Percentiles rank a stretch among this genome's conserved stretches.
These are phyloP conservation scores for Amphiprion percula DNA, from an alignment of 2,113 vertebrate genomes.

Conservation along the genomic window DNA sequence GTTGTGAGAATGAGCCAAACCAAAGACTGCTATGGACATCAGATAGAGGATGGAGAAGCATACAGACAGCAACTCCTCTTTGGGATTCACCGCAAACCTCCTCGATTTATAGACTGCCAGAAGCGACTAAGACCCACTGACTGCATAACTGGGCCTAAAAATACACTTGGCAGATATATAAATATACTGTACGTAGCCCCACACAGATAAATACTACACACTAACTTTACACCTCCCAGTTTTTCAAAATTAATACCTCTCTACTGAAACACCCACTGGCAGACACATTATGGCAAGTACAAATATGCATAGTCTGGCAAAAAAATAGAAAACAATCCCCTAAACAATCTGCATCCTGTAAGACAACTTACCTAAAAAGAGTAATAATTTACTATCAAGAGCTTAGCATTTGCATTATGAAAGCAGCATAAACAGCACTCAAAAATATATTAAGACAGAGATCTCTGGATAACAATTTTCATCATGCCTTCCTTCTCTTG, in stretches of 20 bases:
- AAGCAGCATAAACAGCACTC: not conserved
- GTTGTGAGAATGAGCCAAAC: slow-evolving; percentile 50
- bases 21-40: slow-evolving; percentile 38
- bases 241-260: slow-evolving; percentile 1
- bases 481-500: not conserved
- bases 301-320: not conserved
- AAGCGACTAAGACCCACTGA: slow-evolving; percentile 3
- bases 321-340: not conserved
- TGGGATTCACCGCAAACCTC: slow-evolving; percentile 56
- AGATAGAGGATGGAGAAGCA: slow-evolving; percentile 21
- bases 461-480: not conserved
- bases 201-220: not conserved
- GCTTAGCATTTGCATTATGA: not conserved
- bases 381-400: not conserved
- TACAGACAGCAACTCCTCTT: slow-evolving; percentile 41
- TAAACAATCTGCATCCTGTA: slow-evolving; percentile 2
- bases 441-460: not conserved
- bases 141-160: slow-evolving; percentile 34
- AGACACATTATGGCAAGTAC: not conserved
- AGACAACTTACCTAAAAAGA: not conserved
- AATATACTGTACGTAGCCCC: not conserved
- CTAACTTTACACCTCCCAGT: not conserved
- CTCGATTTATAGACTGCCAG: slow-evolving; percentile 20
- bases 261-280: slow-evolving; percentile 14
- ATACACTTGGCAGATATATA: slow-evolving; percentile 28